Evolutionary conservation across 2,888 invertebrate species (phyloP), one percentile per base, ranked within the genome.

Genomic region (Phymatocera aterrima): DNA sequence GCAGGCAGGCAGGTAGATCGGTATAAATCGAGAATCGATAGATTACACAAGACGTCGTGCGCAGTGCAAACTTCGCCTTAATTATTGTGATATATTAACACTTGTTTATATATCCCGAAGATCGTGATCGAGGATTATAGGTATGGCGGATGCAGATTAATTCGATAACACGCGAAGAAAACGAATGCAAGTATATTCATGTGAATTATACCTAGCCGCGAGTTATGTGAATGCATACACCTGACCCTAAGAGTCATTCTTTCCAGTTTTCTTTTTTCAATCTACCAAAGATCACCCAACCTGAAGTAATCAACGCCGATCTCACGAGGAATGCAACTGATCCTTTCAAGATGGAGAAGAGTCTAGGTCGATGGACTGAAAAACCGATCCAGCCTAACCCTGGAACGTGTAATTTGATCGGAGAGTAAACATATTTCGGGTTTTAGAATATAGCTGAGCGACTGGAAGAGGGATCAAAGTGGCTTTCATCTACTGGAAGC

Each of bases 31-130:
- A 48, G 72, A n/a, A 5, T 10, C 51, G 6, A 51, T 72, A 18
- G 5, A 72, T 72, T 34, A 72, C n/a, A n/a, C 72, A 40, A 72
- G 18, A 21, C 51, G 72, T 72, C 72, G 34, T 51, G 31, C 51
- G 1, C 34, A 72, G 48, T 48, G 51, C 72, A 72, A 72, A 72
- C 72, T 72, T 72, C 28, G 12, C 51, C 43, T 72, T 72, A 72
- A 51, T 72, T 51, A 72, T 72, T 51, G 5, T 48, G 72, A 72
- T 72, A 72, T 72, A 72, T 72, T 51, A 72, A 48, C n/a, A 48
- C n/a, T 51, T 48, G 34, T 48, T 24, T 15, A 24, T 65, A 65
- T 8, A 24, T 37, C 65, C 57, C 10, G 21, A 28, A 34, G 24
- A 24, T 40, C 65, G 65, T 65, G 65, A 65, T 65, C 65, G 28